Base-by-base conservation (phyloP, 2,888 invertebrate genomes). In the Hololepta plana region DNA sequence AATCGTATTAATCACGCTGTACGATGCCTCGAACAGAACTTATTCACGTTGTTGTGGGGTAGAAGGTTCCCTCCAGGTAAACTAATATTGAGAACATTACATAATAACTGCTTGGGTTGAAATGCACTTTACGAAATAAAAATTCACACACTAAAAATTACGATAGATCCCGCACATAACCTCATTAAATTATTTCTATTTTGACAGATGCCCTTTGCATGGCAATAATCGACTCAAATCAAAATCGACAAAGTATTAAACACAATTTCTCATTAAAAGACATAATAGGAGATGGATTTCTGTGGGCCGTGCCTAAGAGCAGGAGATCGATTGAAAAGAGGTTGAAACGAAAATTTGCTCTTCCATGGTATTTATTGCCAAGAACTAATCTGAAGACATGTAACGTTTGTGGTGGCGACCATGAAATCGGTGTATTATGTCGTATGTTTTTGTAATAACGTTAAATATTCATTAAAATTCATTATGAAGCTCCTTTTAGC, bases 281-380 rank as follows among this genome's bases (percentile, higher is more conserved):
- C 35, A 47, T 80, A 9, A 51, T 79, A 24, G 70, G 69, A 1
- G 69, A 81, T 53, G 77, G 79, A 2, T 64, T 85, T 35, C 49
- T 90, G 11, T 74, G 77, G 67, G 88, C 74, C 24, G 84, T 79
- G 2, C 91, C 87, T 0, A 81, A 76, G 45, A 60, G 62, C 34
- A 60, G 93, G 38, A 62, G 85, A 37, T 67, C 79, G 0, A 36
- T 82, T 21, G 90, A 91, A 45, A 74, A 59, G 46, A 62, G 84
- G 32, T 51, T 61, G 38, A 73, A 64, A 22, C 62, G 87, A 23
- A 80, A 72, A 52, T 85, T 64, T 51, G 85, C 85, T 1, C 35
- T 46, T 20, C 68, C 71, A 0, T 58, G 72, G 1, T 70, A 72
- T 47, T 45, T 77, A 8, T 57, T 60, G 12, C 72, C 79, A 0